These are phyloP conservation scores for Cebidichthys violaceus DNA, from an alignment of 2,113 vertebrate species.

Conservation along the genomic window DNA sequence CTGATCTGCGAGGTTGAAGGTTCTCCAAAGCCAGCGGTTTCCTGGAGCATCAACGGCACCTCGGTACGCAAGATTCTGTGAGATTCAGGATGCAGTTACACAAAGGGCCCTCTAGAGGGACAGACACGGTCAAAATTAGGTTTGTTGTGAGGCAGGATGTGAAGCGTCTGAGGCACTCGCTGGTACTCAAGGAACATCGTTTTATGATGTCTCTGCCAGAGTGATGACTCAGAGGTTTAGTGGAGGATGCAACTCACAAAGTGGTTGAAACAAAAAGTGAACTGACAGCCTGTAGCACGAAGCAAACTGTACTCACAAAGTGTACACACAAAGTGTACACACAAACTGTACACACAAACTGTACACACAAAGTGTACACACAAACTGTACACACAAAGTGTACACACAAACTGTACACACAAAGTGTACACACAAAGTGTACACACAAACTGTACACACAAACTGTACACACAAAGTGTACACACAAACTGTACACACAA, in stretches of 20 bases:
- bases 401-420: no score
- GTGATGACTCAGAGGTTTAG: not conserved
- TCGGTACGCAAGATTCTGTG: constrained; percentile 71
- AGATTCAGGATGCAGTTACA: not conserved
- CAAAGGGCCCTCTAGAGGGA: not conserved
- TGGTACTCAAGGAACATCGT: not conserved
- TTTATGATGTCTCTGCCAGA: not conserved
- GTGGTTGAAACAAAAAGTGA: not conserved
- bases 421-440: no score
- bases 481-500: no score
- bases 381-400: no score
- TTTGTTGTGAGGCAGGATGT: not conserved
- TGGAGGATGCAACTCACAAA: not conserved
- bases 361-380: no score
- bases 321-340: no score
- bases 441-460: no score
- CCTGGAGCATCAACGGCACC: constrained; percentile 92
- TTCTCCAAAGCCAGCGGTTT: constrained; percentile 91
- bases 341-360: no score
- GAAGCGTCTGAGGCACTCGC: not conserved
- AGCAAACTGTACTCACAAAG: no score
- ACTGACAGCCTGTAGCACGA: not conserved
- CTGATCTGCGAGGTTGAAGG: constrained; percentile 92
- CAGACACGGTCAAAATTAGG: not conserved
- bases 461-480: no score